Evolutionary conservation across 2,113 vertebrate species (phyloP).

Genomic region (Eurystomus gularis): DNA sequence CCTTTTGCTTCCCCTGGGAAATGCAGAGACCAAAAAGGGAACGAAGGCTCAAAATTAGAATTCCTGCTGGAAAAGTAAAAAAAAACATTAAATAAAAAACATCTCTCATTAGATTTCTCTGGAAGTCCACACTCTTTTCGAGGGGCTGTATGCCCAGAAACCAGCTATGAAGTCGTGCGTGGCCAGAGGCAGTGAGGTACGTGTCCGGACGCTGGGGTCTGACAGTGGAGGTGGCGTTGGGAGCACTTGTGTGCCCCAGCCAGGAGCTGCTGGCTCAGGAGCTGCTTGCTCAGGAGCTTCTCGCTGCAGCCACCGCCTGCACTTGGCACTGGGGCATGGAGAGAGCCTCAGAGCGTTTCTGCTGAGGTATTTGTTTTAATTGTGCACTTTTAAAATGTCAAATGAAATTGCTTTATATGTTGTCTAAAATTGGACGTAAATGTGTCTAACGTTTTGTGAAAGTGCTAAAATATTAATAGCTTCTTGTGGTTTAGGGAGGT

Average conservation of each 20-base stretch:
- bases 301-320: not conserved
- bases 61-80: not conserved
- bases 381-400: not conserved
- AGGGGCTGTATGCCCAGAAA: not conserved
- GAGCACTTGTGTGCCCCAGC: no score
- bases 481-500: not conserved
- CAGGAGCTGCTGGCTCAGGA: no score
- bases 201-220: not conserved
- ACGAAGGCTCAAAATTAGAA: not conserved
- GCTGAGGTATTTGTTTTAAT: not conserved
- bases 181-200: not conserved
- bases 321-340: accelerated
- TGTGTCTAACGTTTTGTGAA: conserved; percentile 2
- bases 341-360: not conserved
- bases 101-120: not conserved
- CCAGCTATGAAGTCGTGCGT: accelerated
- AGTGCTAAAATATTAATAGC: not conserved
- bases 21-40: not conserved
- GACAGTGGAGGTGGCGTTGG: no score
- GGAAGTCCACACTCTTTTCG: not conserved
- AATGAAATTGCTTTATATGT: not conserved
- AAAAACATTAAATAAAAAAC: not conserved
- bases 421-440: not conserved
- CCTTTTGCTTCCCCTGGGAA: not conserved
- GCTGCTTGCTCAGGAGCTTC: no score